Conservation (phyloP, 2,888 invertebrate genomes). For the Tachystola acroxantha region DNA sequence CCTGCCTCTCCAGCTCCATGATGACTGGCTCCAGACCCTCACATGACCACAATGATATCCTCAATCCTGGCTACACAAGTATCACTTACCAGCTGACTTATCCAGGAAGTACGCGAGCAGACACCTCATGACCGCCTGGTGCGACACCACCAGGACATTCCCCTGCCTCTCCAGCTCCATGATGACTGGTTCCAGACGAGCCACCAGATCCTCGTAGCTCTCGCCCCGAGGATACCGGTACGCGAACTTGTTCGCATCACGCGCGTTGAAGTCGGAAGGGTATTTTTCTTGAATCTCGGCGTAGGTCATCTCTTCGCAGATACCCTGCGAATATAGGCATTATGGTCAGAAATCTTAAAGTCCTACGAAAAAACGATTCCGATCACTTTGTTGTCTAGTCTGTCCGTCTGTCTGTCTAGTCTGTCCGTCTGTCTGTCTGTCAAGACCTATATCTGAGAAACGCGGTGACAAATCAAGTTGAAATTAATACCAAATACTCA, state of each 20-base stretch:
- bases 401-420: too few relatives aligned
- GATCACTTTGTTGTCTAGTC: too few relatives aligned
- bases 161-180: conserved; percentile 99
- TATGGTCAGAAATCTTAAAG: not conserved
- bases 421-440: too few relatives aligned
- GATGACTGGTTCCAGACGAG: conserved; percentile 97
- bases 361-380: too few relatives aligned
- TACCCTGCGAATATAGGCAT: conserved; percentile 81
- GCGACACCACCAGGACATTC: conserved; percentile 96
- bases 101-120: conserved; percentile 98
- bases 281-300: conserved; percentile 96
- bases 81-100: conserved; percentile 88
- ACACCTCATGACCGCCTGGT: conserved; percentile 97
- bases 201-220: conserved; percentile 99
- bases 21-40: conserved; percentile 95
- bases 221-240: conserved; percentile 92
- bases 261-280: conserved; percentile 96
- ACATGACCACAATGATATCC: too few relatives aligned
- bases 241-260: conserved; percentile 98
- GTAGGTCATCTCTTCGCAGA: conserved; percentile 99
- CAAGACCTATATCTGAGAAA: too few relatives aligned
- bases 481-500: too few relatives aligned
- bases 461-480: too few relatives aligned
- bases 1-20: conserved; percentile 98
- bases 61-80: too few relatives aligned